A percentile compares a stretch with the other conserved stretches of the same genome.
Conservation (phyloP, 2,113 vertebrate genomes). For the Salminus brasiliensis region DNA sequence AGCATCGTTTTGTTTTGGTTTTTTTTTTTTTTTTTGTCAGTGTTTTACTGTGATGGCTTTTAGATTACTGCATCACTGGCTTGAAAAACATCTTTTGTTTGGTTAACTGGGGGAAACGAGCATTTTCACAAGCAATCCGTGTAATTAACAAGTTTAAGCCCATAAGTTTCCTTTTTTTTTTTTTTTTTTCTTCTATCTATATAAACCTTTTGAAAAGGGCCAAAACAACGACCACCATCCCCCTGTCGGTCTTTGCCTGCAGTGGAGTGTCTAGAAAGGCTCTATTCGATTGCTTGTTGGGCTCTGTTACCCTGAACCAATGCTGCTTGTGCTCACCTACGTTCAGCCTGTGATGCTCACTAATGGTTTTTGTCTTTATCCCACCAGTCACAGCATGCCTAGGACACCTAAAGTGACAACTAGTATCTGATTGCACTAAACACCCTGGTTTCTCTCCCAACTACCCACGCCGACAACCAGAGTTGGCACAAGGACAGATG, state of each 20-base stretch:
- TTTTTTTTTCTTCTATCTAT: too few relatives aligned
- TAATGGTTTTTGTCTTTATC: neutral
- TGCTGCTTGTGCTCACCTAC: slow-evolving; percentile 17
- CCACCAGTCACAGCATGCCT: slow-evolving; percentile 31
- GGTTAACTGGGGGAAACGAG: neutral
- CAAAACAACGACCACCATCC: neutral
- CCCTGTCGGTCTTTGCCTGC: neutral
- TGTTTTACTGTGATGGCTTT: slow-evolving; percentile 10
- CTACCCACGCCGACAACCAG: neutral
- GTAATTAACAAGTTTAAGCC: neutral
- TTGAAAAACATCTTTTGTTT: neutral
- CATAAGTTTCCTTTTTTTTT: neutral
- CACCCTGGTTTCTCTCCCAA: slow-evolving; percentile 29
- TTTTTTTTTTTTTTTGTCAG: neutral
- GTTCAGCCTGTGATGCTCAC: slow-evolving; percentile 8
- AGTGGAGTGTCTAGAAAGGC: neutral
- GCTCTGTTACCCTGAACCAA: slow-evolving; percentile 3
- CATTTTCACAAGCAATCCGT: neutral
- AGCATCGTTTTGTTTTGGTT: neutral
- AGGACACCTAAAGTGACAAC: slow-evolving; percentile 11
- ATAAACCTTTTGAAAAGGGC: neutral
- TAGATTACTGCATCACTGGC: neutral
- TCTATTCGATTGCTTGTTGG: neutral
- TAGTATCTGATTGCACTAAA: slow-evolving; percentile 44
- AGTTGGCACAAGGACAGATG: neutral